Conservation (phyloP, 1,140 invertebrate species). For the Gonioctena quinquepunctata region DNA sequence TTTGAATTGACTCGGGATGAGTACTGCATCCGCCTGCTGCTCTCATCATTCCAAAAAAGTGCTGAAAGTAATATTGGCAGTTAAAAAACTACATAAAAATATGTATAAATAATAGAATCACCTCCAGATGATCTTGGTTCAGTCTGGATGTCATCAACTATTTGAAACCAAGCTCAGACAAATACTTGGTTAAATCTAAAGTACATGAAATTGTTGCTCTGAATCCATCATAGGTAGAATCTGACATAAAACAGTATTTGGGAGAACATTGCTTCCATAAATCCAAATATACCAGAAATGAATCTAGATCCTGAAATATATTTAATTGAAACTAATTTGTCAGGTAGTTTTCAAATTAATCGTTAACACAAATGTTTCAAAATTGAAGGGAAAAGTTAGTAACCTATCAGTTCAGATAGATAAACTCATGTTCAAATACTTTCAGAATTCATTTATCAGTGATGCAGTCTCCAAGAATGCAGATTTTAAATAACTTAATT, state of each 20-base stretch:
- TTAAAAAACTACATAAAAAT: no score
- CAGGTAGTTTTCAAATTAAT: no score
- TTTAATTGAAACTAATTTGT: background rate
- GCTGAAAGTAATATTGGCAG: conserved; percentile 10
- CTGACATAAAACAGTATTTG: background rate
- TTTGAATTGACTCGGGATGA: conserved; percentile 19
- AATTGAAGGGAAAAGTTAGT: no score
- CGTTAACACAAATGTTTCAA: no score
- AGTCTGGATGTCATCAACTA: background rate
- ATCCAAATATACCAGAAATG: background rate
- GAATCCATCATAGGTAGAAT: background rate
- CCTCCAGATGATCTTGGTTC: background rate
- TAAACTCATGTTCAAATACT: no score
- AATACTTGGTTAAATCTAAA: background rate
- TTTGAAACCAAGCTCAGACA: background rate
- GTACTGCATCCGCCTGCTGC: conserved; percentile 9
- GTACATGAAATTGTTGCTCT: background rate
- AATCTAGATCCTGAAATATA: background rate
- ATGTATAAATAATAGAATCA: no score
- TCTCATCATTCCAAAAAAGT: conserved; percentile 21
- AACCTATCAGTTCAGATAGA: no score
- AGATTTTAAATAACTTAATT: no score
- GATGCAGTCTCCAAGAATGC: no score
- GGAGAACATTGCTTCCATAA: background rate
- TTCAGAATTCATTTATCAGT: no score